Percentiles rank a stretch among this genome's conserved stretches.
Evolutionary conservation across 2,113 vertebrate species (phyloP).

Genomic region (Anthoscopus minutus): DNA sequence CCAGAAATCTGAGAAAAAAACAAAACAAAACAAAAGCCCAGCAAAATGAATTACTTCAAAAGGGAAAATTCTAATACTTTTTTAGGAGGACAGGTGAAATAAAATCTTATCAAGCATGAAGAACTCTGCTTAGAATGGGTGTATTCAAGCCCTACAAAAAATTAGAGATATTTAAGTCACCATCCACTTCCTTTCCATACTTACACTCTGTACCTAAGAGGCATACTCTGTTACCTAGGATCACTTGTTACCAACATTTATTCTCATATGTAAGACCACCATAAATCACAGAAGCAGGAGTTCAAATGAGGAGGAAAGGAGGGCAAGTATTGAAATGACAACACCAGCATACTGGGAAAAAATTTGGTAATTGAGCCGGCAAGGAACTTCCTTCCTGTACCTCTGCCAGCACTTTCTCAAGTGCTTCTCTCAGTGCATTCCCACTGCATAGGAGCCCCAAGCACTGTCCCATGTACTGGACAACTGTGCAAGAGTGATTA

Average conservation of each 20-base stretch:
- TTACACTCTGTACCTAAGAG: neutral
- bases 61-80: neutral
- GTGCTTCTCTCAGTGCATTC: neutral
- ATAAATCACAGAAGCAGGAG: neutral
- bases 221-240: neutral
- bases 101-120: neutral
- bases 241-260: neutral
- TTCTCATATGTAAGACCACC: neutral
- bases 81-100: neutral
- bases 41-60: neutral
- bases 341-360: neutral
- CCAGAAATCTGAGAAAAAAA: neutral
- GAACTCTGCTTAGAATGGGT: neutral
- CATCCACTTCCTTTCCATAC: neutral
- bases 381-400: neutral
- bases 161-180: neutral
- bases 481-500: neutral
- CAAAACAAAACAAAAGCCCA: neutral
- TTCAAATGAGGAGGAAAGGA: neutral
- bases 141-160: neutral
- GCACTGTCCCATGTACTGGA: neutral
- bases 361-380: neutral
- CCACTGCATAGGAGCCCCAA: fast-evolving
- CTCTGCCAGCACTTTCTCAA: neutral
- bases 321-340: neutral